Evolutionary conservation across 1,140 invertebrate genomes (phyloP), one percentile per base, ranked within the genome.

Genomic region (Holcopasites calliopsidis): DNA sequence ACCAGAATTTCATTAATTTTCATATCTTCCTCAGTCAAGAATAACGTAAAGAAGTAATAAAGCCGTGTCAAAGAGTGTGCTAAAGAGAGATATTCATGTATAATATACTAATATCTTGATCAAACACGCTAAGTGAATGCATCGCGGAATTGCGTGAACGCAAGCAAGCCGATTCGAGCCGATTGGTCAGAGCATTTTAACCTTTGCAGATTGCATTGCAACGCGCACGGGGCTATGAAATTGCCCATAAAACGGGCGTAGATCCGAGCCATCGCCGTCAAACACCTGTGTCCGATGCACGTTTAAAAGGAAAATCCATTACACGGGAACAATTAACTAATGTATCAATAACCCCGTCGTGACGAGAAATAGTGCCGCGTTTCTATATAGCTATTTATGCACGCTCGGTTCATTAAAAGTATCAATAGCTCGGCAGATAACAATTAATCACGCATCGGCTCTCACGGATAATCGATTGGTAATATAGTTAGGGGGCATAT

Each of bases 361-460:
- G 26, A 3, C 55, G 18, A 49, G 21, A 35, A 50, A 60, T 35
- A 40, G 68, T 26, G 68, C 49, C 60, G 26, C 68, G 44, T 61
- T 71, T 71, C 44, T 28, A 28, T 61, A 50, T 61, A 61, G n/a
- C n/a, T n/a, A n/a, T n/a, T 71, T 33, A 52, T 60, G 42, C 55
- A 50, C 10, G 31, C 31, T 28, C 33, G 33, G 31, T 71, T 70
- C 55, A 50, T 61, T 71, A 61, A 50, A 50, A n/a, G n/a, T 71
- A 61, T 50, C 44, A 38, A 50, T 61, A n/a, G 21, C 31, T 3
- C 1, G 0, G 11, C 11, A 13, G 33, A n/a, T n/a, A n/a, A n/a
- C 38, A 50, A 71, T 61, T 70, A 70, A 71, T 71, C 55, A 61
- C 33, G 33, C 42, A 61, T 49, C 44, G 55, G 38, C 61, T 49